Base-by-base conservation (phyloP, 1,140 invertebrate species). In the Probaryconus sp. region DNA sequence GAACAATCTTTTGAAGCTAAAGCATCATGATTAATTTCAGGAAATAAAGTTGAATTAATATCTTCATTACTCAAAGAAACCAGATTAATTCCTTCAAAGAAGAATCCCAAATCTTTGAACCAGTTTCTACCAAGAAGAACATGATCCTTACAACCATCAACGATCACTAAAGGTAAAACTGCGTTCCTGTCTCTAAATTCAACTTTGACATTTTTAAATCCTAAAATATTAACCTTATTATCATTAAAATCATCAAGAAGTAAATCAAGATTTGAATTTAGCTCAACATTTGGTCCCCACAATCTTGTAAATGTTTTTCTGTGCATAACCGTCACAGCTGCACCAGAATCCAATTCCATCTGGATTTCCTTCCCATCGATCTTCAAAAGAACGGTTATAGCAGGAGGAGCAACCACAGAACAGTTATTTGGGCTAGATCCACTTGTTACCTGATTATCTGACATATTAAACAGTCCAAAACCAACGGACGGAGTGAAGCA, bases 261-360 rank as follows among this genome's bases (percentile, higher is more conserved):
- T 4, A 51, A 18, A 20, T 18, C 47, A 24, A 11, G 2, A 4
- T 5, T n/a, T n/a, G n/a, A n/a, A 3, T n/a, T n/a, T 13, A 51
- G 3, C 17, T 28, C 5, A 2, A 2, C 17, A 2, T 1, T 11
- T 2, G 2, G 9, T 20, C 2, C 4, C 47, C 28, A 51, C 5
- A 17, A 11, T 26, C 16, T 26, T 17, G 17, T 13, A 10, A 35
- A 51, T 10, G 14, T 33, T n/a, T 35, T n/a, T 3, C 3, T 17
- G 13, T 35, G 47, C 5, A 51, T 35, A 3, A 51, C 47, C 17
- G 30, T 37, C 2, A 51, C 47, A n/a, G 28, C 47, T 14, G 30
- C 47, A 18, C 20, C 47, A 2, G 47, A 51, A 37, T 51, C 47
- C 4, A 51, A 28, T 5, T 35, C 28, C 30, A 51, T 51, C n/a